Percentiles rank a stretch among this genome's conserved stretches.
These are phyloP conservation scores for Drosophila burlai DNA, from an alignment of 1,140 invertebrate species.

Conservation along the genomic window DNA sequence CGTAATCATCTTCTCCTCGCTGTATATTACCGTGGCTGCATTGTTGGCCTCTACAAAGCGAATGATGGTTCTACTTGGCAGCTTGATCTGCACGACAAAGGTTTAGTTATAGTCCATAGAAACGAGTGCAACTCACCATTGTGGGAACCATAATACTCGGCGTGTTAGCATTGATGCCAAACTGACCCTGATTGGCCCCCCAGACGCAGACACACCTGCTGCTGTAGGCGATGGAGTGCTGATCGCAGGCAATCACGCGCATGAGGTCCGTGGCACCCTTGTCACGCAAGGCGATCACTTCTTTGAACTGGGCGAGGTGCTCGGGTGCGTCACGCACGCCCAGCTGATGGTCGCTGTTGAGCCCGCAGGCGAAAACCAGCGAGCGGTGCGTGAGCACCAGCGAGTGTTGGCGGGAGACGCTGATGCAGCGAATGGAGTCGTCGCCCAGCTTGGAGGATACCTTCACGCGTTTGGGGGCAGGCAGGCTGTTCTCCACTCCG, in stretches of 20 bases:
- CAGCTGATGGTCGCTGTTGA: constrained; percentile 88
- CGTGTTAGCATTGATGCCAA: constrained; percentile 86
- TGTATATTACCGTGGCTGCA: constrained; percentile 75
- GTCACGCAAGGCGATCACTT: constrained; percentile 83
- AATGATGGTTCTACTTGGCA: constrained; percentile 60
- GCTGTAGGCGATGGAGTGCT: constrained; percentile 89
- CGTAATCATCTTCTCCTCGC: constrained; percentile 61
- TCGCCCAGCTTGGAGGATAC: constrained; percentile 85
- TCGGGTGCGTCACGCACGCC: constrained; percentile 87
- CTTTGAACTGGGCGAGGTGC: constrained; percentile 86
- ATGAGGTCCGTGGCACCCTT: constrained; percentile 51
- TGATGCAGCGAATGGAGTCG: constrained; percentile 76
- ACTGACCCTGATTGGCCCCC: constrained; percentile 90
- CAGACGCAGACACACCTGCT: constrained; percentile 86
- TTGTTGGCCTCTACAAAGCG: constrained; percentile 80
- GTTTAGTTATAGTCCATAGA: not conserved
- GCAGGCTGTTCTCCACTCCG: constrained; percentile 86
- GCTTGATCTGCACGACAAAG: constrained; percentile 50
- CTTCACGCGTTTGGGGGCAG: constrained; percentile 86
- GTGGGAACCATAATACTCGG: constrained; percentile 70
- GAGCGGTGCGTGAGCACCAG: constrained; percentile 87
- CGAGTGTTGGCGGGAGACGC: constrained; percentile 88
- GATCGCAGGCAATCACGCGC: constrained; percentile 85
- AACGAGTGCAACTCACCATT: constrained; percentile 61
- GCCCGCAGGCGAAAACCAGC: constrained; percentile 88